Conservation (phyloP, 2,113 vertebrate species). For the Acinonyx jubatus region DNA sequence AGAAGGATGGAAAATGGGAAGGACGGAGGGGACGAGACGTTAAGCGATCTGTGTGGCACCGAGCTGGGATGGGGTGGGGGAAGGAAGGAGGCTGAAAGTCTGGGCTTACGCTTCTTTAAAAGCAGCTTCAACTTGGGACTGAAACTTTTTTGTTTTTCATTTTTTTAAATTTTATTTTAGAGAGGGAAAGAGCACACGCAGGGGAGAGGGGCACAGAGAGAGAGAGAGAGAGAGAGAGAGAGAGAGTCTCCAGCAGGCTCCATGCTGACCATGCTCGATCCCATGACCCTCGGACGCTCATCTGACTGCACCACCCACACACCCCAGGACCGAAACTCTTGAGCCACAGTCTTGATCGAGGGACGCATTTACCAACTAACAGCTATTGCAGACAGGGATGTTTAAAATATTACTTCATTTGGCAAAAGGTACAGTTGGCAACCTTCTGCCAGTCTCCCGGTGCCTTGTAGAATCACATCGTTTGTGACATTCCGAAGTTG, state of each 20-base stretch:
- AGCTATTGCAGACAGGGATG: neutral
- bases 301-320: no score
- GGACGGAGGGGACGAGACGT: neutral
- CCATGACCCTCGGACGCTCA: no score
- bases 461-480: neutral
- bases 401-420: neutral
- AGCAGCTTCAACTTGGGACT: neutral
- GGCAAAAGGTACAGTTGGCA: neutral
- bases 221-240: no score
- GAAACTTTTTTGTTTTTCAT: neutral
- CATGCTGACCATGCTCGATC: no score
- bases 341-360: rapidly evolving
- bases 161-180: no score
- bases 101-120: neutral
- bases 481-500: neutral
- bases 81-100: neutral
- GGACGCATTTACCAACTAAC: neutral
- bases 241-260: no score
- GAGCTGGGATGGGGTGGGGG: rapidly evolving
- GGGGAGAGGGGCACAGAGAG: no score
- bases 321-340: neutral
- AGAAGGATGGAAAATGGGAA: neutral
- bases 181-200: no score
- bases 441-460: neutral
- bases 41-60: rapidly evolving